Base-by-base conservation (phyloP, 1,140 invertebrate species). In the Drosophila sulfurigaster region DNA sequence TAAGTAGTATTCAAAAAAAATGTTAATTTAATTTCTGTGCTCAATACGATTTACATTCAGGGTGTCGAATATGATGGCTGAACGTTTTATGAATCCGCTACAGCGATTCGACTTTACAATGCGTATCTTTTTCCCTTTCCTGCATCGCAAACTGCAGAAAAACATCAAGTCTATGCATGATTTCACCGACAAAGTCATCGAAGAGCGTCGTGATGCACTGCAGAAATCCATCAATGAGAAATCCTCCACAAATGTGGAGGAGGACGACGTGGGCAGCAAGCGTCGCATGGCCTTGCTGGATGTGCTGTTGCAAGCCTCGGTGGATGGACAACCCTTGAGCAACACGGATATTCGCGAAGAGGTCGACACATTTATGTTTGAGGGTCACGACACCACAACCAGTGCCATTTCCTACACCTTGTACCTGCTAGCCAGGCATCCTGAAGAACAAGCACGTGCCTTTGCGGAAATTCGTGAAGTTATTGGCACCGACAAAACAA, bases 361-460 rank as follows among this genome's bases (percentile, higher is more conserved):
- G 93, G 95, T 96, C 1, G 95, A 96, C 71, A 96, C 96, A 0
- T 96, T 97, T 78, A 96, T 96, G 95, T 96, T 97, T 92, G 96
- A 95, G 93, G 96, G 97, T 2, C 93, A 94, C 43, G 96, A 97
- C 77, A 96, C 96, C 15, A 96, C 96, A 2, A 93, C 95, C 0
- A 92, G 94, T 46, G 94, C 93, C 3, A 93, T 96, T 1, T 92
- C 91, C 35, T 95, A 94, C 92, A 91, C 94, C 1, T 68, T 95
- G 0, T 94, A 95, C 70, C 78, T 93, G 11, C 76, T 96, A 25
- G 93, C 94, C 3, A 91, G 93, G 64, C 80, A 95, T 92, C 93
- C 93, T 0, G 93, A 95, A 43, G 86, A 94, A 30, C 96, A 96
- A 85, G 80, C 93, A 4, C 95, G 94, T 79, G 79, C 95, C 11